Evolutionary conservation across 2,888 invertebrate species (phyloP).

Genomic region (Octodonta nipae): DNA sequence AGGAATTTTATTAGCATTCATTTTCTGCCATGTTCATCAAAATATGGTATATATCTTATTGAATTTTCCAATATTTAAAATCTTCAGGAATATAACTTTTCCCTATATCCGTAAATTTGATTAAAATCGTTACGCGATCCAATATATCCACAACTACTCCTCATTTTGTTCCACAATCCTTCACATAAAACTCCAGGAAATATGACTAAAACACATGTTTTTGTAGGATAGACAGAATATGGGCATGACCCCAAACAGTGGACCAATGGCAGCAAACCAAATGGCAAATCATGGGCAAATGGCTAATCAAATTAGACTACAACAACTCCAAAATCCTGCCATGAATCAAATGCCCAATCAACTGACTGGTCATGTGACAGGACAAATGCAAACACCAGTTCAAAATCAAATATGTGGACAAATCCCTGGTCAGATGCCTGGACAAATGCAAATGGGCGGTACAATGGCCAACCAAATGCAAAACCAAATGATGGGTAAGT

Average conservation of each 20-base stretch:
- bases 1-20: too few relatives aligned
- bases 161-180: too few relatives aligned
- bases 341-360: conserved; percentile 34
- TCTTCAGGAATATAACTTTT: too few relatives aligned
- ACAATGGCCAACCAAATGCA: conserved; percentile 22
- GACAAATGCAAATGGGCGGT: conserved; percentile 29
- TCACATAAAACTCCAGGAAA: too few relatives aligned
- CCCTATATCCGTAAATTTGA: too few relatives aligned
- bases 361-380: conserved; percentile 29
- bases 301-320: conserved; percentile 34
- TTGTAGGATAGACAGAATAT: conserved; percentile 27
- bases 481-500: conserved; percentile 24
- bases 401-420: conserved; percentile 23
- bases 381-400: conserved; percentile 24
- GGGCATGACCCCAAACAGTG: conserved; percentile 37
- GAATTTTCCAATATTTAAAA: too few relatives aligned
- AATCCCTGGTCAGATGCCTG: conserved; percentile 20
- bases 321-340: conserved; percentile 38
- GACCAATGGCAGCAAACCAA: conserved; percentile 29
- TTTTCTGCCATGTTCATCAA: too few relatives aligned
- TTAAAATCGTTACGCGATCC: too few relatives aligned
- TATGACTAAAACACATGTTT: too few relatives aligned
- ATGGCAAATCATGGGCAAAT: conserved; percentile 33
- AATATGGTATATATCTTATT: too few relatives aligned
- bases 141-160: too few relatives aligned